A percentile compares a stretch with the other conserved stretches of the same genome.
Conservation (phyloP, 2,113 vertebrate genomes). For the Labeo catla region DNA sequence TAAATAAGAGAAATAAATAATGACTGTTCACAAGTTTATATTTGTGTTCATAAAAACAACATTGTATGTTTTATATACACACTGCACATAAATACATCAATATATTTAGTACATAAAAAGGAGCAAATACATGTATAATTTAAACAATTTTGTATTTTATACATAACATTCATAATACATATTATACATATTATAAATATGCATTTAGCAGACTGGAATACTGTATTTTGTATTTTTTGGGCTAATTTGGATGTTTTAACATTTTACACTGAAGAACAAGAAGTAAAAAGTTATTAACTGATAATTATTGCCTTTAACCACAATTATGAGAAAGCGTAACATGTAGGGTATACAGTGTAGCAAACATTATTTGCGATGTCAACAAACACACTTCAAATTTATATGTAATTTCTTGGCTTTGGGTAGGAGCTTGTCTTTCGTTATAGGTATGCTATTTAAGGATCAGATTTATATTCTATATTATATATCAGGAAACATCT, state of each 20-base stretch:
- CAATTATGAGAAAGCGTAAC: neutral
- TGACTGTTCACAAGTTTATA: neutral
- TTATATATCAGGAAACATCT: neutral
- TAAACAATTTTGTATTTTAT: neutral
- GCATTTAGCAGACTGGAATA: neutral
- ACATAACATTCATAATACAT: neutral
- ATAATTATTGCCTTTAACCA: neutral
- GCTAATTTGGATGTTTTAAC: neutral
- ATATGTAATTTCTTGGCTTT: neutral
- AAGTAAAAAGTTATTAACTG: neutral
- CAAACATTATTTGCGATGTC: neutral
- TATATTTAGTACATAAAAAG: slow-evolving; percentile 1
- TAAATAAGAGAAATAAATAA: neutral
- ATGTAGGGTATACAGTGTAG: neutral
- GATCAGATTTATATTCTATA: slow-evolving; percentile 11
- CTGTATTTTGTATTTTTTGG: neutral
- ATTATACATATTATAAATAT: neutral
- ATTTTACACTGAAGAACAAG: neutral
- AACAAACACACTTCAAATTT: neutral
- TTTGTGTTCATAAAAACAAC: neutral
- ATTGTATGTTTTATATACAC: neutral
- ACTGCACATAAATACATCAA: slow-evolving; percentile 4
- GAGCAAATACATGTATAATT: neutral
- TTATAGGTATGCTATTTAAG: slow-evolving; percentile 26
- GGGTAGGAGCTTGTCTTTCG: neutral